These are phyloP conservation scores for Drosophila grimshawi DNA, from an alignment of 1,140 invertebrate genomes.

Conservation along the genomic window DNA sequence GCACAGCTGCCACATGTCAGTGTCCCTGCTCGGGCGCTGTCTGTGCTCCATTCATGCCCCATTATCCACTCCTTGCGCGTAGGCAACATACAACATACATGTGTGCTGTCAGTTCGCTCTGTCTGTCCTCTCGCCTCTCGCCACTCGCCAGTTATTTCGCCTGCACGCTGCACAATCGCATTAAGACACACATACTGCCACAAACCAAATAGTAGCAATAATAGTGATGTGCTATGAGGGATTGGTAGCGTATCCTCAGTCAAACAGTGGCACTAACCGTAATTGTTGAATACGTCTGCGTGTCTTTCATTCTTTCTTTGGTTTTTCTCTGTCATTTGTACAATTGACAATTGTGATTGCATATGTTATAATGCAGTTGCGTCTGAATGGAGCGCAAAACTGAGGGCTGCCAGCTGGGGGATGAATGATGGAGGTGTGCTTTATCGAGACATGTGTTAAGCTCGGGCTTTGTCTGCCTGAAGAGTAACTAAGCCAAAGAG, in stretches of 20 bases:
- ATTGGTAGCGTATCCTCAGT: constrained; percentile 44
- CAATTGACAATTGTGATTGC: constrained; percentile 80
- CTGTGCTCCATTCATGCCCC: constrained; percentile 60
- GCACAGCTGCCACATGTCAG: constrained; percentile 70
- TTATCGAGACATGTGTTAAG: constrained; percentile 13
- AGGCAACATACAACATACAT: constrained; percentile 10
- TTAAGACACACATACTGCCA: constrained; percentile 53
- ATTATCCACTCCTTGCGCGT: constrained; percentile 69
- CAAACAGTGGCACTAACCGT: constrained; percentile 79
- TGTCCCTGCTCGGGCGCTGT: constrained; percentile 3
- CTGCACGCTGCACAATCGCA: constrained; percentile 63
- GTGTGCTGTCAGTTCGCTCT: constrained; percentile 51
- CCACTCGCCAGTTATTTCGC: neutral
- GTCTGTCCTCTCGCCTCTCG: constrained; percentile 50
- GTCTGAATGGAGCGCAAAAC: neutral
- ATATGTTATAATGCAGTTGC: constrained; percentile 73
- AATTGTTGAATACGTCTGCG: constrained; percentile 72
- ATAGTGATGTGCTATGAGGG: neutral
- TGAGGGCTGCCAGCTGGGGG: constrained; percentile 8
- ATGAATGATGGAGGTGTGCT: neutral
- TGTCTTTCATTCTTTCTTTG: constrained; percentile 26
- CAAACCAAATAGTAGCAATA: neutral
- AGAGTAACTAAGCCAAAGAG: constrained; percentile 1
- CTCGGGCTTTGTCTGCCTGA: constrained; percentile 24
- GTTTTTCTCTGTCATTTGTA: constrained; percentile 68